Base-by-base conservation (phyloP, 2,888 invertebrate genomes). In the Cybosia mesomella region DNA sequence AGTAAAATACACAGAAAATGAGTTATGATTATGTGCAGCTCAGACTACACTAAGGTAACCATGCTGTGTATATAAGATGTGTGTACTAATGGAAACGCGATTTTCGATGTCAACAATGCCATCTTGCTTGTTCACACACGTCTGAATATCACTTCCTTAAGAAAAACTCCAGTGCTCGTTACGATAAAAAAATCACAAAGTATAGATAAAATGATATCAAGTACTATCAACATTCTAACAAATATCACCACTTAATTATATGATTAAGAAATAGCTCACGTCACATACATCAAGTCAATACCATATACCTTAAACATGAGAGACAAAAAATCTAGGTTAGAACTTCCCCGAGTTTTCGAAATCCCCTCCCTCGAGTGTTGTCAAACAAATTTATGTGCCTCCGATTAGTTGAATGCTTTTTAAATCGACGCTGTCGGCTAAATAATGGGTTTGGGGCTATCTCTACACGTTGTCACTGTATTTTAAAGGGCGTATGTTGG, bases 371-470 rank as follows among this genome's bases (percentile, higher is more conserved):
- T 70, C 21, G 81, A 79, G 84, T 66, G 74, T 70, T 79, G 77
- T 78, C 76, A 78, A 68, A 72, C 66, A 66, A 83, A 89, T 90
- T 90, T 89, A 90, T 89, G 86, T 83, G 68, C 39, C 73, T 60
- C 75, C 88, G 89, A 90, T 91, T 89, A 90, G 86, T 85, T 82
- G 81, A 89, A 87, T 83, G 87, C 82, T 85, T 88, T 89, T 88
- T 88, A 89, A 90, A 86, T 82, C 83, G 77, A 36, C 79, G 76
- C 70, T 83, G 81, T 81, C 74, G 77, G 75, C 74, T 84, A 84
- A 89, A 79, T 84, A 79, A 84, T 87, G 82, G 83, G 66, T 69
- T 62, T 36, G 67, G 66, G 54, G 32, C 54, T 75, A 80, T 78
- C 73, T 67, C 39, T 13, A 39, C 66, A 60, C 74, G 64, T 74